Evolutionary conservation across 2,888 invertebrate genomes (phyloP).

Genomic region (Nycteola revayana): DNA sequence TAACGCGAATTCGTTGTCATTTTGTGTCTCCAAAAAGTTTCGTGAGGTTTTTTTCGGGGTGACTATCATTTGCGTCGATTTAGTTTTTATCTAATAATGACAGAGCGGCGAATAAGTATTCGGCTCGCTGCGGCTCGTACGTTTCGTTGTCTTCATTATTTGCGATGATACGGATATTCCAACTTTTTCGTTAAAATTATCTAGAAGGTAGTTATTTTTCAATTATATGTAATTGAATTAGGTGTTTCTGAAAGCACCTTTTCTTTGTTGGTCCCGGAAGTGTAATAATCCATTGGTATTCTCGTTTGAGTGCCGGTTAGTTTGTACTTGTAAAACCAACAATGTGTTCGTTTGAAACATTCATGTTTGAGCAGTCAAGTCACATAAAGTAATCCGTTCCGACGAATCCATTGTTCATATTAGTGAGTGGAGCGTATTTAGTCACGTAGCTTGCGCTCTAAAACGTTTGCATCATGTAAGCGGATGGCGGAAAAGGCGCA

Average conservation of each 20-base stretch:
- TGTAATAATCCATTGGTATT: slow-evolving; percentile 27
- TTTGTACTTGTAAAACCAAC: slow-evolving; percentile 40
- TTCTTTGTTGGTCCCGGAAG: slow-evolving; percentile 39
- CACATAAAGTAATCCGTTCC: slow-evolving; percentile 47
- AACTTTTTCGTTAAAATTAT: slow-evolving; percentile 50
- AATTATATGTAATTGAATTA: slow-evolving; percentile 56
- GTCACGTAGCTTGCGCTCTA: slow-evolving; percentile 55
- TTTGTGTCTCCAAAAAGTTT: slow-evolving; percentile 52
- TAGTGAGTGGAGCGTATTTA: slow-evolving; percentile 55
- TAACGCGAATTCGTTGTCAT: slow-evolving; percentile 66
- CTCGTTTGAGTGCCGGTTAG: slow-evolving; percentile 25
- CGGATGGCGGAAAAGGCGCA: slow-evolving; percentile 23
- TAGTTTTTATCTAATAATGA: slow-evolving; percentile 60
- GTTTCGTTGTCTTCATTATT: slow-evolving; percentile 68
- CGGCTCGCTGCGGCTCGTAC: slow-evolving; percentile 49
- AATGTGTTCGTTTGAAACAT: slow-evolving; percentile 41
- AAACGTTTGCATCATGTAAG: slow-evolving; percentile 35
- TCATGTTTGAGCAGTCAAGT: slow-evolving; percentile 38
- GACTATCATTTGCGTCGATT: slow-evolving; percentile 42
- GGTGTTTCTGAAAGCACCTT: slow-evolving; percentile 33
- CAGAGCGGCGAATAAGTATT: slow-evolving; percentile 55
- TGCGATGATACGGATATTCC: slow-evolving; percentile 72
- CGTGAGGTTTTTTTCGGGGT: slow-evolving; percentile 42
- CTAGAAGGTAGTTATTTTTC: slow-evolving; percentile 42
- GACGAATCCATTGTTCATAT: slow-evolving; percentile 58